These are phyloP conservation scores for Phenganax marumi DNA, from an alignment of 92 coral and sea anemone genomes.

Conservation along the genomic window DNA sequence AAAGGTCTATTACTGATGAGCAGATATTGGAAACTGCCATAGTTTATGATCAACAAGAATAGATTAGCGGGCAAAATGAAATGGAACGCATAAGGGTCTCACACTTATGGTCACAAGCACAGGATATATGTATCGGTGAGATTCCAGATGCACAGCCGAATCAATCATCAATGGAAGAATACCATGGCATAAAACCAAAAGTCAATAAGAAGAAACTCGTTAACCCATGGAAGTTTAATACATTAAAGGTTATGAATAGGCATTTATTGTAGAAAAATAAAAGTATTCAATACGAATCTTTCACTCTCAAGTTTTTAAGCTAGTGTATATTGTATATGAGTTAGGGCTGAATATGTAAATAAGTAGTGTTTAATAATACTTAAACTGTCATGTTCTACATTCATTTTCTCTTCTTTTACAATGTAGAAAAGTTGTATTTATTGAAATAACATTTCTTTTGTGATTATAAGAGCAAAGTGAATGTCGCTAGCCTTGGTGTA, in stretches of 20 bases:
- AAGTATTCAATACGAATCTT: too few species aligned
- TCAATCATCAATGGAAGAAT: not conserved
- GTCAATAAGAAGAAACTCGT: not conserved
- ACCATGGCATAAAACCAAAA: constrained; percentile 10
- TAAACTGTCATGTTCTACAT: too few species aligned
- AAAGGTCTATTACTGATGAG: not conserved
- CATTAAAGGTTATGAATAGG: not conserved
- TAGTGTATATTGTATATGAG: too few species aligned
- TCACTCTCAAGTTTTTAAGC: too few species aligned
- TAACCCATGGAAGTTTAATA: constrained; percentile 13
- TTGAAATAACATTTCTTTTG: too few species aligned
- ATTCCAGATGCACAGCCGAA: constrained; percentile 10
- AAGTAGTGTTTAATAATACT: too few species aligned
- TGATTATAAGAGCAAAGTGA: too few species aligned
- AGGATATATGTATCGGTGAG: not conserved
- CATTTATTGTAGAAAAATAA: too few species aligned
- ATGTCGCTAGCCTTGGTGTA: too few species aligned
- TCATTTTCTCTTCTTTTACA: too few species aligned
- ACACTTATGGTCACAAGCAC: constrained; percentile 4
- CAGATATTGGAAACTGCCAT: not conserved
- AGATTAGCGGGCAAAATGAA: not conserved
- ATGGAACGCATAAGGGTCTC: not conserved
- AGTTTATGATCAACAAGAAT: not conserved
- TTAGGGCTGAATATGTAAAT: too few species aligned
- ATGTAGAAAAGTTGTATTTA: too few species aligned